Base-by-base conservation (phyloP, 2,888 invertebrate genomes). In the Sclerodermus sp. region DNA sequence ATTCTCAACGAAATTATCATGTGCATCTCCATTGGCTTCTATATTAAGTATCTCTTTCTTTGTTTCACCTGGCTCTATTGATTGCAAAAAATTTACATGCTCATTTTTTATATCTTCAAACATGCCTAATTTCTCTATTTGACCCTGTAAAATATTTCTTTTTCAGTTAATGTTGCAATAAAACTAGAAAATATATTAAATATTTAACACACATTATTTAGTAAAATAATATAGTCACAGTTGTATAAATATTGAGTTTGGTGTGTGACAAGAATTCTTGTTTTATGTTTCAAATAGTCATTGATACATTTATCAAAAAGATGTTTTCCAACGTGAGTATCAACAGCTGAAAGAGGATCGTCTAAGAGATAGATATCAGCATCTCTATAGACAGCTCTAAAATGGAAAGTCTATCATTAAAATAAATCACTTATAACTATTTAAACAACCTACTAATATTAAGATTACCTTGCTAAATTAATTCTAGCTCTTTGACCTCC, bases 261-360 rank as follows among this genome's bases (percentile, higher is more conserved):
- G 76, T 93, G 93, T 0, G 93, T 93, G 51, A 91, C 89, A 9
- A 93, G 82, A 55, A 93, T 83, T 18, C 89, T 81, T 1, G 89
- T 88, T 69, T 87, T 85, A 53, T 85, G 79, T 12, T 80, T 78
- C 52, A 93, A 79, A 65, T 84, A 85, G 0, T 83, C 84, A 58
- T 74, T 78, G 48, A 90, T 86, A 46, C 89, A 91, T 74, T 88
- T 84, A 42, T 90, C 85, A 67, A 90, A 91, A 4, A 92, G 77
- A 71, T 88, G 86, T 52, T 85, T 83, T 0, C 88, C 87, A n/a
- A 91, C 90, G 51, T 86, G 85, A 0, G 88, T 82, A 73, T 92
- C 91, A 0, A 91, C 90, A 1, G 91, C 90, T 51, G 88, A 88
- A 1, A 91, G 75, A 0, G 91, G 91, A 78, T 91, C 91, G 71